phyloP scores from a whole-genome alignment of 2,888 invertebrate genomes.

The Sepioteuthis lessoniana region DNA sequence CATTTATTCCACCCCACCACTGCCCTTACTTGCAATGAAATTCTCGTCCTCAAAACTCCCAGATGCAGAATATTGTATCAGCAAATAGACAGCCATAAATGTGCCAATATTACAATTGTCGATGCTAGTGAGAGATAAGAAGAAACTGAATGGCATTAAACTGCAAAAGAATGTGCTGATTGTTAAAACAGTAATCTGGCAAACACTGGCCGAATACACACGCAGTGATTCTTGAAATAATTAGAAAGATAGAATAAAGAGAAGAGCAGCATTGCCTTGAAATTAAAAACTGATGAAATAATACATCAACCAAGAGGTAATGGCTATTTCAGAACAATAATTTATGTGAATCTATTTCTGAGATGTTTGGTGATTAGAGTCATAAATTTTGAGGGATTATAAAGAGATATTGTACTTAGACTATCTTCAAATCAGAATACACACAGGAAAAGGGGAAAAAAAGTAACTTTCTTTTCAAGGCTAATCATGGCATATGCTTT shows the following conservation, averaged over 20 bases:
- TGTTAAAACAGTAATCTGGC: not conserved
- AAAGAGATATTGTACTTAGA: no score
- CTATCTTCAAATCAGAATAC: no score
- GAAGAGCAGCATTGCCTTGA: not conserved
- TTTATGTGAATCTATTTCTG: not conserved
- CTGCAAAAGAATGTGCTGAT: not conserved
- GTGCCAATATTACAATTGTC: not conserved
- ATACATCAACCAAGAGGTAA: not conserved
- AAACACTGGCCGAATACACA: not conserved
- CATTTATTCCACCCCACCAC: not conserved
- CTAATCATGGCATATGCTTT: no score
- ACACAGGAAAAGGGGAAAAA: no score
- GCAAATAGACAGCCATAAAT: not conserved
- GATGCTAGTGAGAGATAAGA: not conserved
- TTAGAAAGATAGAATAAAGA: not conserved
- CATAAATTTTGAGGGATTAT: not conserved
- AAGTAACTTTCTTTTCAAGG: no score
- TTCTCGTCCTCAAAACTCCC: not conserved
- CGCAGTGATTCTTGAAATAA: not conserved
- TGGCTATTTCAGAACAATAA: not conserved
- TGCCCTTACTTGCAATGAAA: not conserved
- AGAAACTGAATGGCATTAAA: not conserved
- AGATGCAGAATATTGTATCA: constrained; percentile 5
- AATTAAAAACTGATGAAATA: not conserved
- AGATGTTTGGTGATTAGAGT: not conserved